phyloP scores from a whole-genome alignment of 2,797 vertebrate species.

The Halcyon chelicuti region DNA sequence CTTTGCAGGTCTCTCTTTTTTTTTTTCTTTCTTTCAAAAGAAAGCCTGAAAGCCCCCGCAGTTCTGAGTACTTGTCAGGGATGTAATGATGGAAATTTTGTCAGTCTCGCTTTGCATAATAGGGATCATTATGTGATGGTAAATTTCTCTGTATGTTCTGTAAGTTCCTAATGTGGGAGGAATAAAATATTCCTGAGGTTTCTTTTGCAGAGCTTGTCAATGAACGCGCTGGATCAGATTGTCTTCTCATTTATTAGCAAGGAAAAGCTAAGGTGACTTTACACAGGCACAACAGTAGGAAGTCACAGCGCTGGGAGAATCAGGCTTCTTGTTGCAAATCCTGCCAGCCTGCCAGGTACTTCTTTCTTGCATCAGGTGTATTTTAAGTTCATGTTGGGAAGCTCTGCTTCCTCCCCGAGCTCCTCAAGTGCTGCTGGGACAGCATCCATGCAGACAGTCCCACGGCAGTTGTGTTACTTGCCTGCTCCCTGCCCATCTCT shows the following conservation, averaged over 20 bases:
- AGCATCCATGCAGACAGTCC: accelerated
- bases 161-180: slow-evolving; percentile 59
- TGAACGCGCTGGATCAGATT: slow-evolving; percentile 23
- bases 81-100: slow-evolving; percentile 68
- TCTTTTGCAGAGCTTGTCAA: slow-evolving; percentile 61
- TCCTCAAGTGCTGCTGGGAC: neutral
- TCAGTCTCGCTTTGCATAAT: slow-evolving; percentile 67
- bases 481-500: accelerated
- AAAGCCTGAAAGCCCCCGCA: slow-evolving; percentile 58
- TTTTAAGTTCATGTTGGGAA: neutral
- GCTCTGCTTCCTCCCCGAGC: neutral
- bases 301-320: neutral
- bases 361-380: neutral
- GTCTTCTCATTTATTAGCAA: slow-evolving; percentile 34
- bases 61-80: slow-evolving; percentile 59
- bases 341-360: neutral
- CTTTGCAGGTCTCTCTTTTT: slow-evolving; percentile 2
- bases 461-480: accelerated
- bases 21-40: slow-evolving; percentile 34
- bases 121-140: slow-evolving; percentile 61
- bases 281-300: slow-evolving; percentile 19
- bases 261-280: slow-evolving; percentile 1
- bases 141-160: slow-evolving; percentile 64
- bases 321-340: neutral
- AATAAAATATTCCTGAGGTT: slow-evolving; percentile 62